Percentiles rank a stretch among this genome's conserved stretches.
Evolutionary conservation across 2,888 invertebrate genomes (phyloP).

Genomic region (Diaprepes abbreviatus): DNA sequence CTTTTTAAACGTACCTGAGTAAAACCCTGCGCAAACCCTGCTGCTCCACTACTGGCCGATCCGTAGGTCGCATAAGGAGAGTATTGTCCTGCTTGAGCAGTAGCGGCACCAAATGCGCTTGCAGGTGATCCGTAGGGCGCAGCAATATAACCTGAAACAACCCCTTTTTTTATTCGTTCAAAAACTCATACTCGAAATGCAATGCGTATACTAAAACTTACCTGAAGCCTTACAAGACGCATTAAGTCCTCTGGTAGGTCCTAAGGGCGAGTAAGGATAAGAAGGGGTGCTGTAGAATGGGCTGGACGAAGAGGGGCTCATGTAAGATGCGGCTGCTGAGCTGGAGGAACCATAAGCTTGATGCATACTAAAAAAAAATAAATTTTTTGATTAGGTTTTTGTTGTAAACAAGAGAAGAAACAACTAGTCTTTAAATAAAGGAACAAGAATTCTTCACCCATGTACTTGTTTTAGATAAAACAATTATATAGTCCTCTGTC

Average conservation of each 20-base stretch:
- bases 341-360: conserved; percentile 67
- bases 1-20: conserved; percentile 71
- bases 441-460: too few relatives aligned
- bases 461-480: too few relatives aligned
- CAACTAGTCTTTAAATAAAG: too few relatives aligned
- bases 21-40: conserved; percentile 69
- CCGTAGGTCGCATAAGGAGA: conserved; percentile 65
- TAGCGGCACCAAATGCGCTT: conserved; percentile 67
- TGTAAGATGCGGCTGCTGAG: conserved; percentile 63
- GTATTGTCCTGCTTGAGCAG: conserved; percentile 68
- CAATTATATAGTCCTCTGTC: too few relatives aligned
- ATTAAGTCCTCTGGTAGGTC: conserved; percentile 62
- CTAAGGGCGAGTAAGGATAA: conserved; percentile 68
- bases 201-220: too few relatives aligned
- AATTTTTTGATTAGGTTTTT: too few relatives aligned
- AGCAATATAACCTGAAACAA: conserved; percentile 65
- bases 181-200: too few relatives aligned
- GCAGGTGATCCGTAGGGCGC: conserved; percentile 65
- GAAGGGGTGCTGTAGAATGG: conserved; percentile 65
- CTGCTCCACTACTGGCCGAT: conserved; percentile 25
- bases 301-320: conserved; percentile 61
- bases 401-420: too few relatives aligned
- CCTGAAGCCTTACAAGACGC: conserved; percentile 73
- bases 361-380: conserved; percentile 65
- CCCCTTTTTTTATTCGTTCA: too few relatives aligned